Conservation (phyloP, 2,797 vertebrate species). For the Adrianichthys oophorus region DNA sequence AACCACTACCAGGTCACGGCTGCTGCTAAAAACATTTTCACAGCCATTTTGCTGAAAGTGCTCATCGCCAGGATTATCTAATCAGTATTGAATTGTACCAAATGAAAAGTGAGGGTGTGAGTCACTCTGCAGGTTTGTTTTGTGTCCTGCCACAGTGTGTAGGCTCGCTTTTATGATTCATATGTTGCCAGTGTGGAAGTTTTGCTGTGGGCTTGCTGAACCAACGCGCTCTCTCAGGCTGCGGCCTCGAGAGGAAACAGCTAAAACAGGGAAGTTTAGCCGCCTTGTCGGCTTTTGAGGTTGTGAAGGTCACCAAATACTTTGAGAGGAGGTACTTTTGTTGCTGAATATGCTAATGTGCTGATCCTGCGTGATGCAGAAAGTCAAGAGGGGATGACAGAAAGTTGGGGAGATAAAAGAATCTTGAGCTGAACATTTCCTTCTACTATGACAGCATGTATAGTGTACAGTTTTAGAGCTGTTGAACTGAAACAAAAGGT, state of each 20-base stretch:
- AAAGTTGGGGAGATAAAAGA: constrained; percentile 4
- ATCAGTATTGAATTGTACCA: constrained; percentile 55
- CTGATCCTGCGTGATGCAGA: constrained; percentile 14
- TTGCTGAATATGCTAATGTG: constrained; percentile 50
- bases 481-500: no score
- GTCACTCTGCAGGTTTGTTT: constrained; percentile 49
- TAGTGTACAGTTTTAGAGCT: neutral
- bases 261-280: constrained; percentile 38
- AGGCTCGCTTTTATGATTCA: constrained; percentile 57
- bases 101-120: constrained; percentile 51
- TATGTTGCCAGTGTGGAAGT: constrained; percentile 29
- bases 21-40: constrained; percentile 48
- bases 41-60: constrained; percentile 24
- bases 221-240: constrained; percentile 19
- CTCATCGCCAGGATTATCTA: constrained; percentile 50
- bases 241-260: constrained; percentile 27
- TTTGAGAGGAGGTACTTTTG: constrained; percentile 41
- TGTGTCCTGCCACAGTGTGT: constrained; percentile 42
- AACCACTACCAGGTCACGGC: constrained; percentile 32
- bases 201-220: constrained; percentile 38
- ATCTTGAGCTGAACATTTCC: neutral
- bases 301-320: constrained; percentile 29
- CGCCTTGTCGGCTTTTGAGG: constrained; percentile 38
- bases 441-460: neutral
- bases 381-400: constrained; percentile 22